Base-by-base conservation (phyloP, 2,113 vertebrate genomes). In the Dasyprocta punctata region DNA sequence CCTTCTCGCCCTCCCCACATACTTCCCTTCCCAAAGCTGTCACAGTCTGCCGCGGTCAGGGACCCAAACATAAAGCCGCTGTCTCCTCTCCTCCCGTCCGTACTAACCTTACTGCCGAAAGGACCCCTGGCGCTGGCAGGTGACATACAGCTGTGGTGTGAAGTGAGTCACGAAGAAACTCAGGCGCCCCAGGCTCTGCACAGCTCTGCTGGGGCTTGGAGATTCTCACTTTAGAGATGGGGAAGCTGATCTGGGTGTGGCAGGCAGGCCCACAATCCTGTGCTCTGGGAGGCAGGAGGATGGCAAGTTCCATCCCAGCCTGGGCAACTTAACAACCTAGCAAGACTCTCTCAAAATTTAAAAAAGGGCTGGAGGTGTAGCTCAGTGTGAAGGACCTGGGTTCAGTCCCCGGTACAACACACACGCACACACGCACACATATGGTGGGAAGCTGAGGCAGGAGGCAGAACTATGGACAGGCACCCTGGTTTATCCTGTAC, bases 141-240 rank as follows among this genome's bases (percentile, higher is more conserved):
- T 54, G 4, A 38, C 22, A 12, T 22, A 36, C 5, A 7, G 33
- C 36, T 5, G 0, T 16, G 36, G 3, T 26, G 16, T 87, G 52
- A 24, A n/a, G 36, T 0, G 0, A 44, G 49, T 3, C 54, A 13
- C 0, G 7, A 30, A 75, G 56, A 47, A 54, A 61, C 12, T 3
- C 2, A 36, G 69, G 28, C 65, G n/a, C 1, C 1, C 0, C 8
- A 7, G 13, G 2, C 81, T 0, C 2, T 11, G 2, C 24, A 7
- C 8, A 0, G 3, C 44, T 9, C n/a, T 2, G 1, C 38, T 11
- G 24, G 13, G 56, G 52, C 86, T 38, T 5, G 20, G 19, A 54
- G n/a, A n/a, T n/a, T n/a, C n/a, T n/a, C n/a, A n/a, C n/a, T n/a
- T n/a, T n/a, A n/a, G 19, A 54, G 54, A 54, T 52, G 14, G 54